phyloP scores from a whole-genome alignment of 92 coral and sea anemone species.

The Bergia puertoricense region DNA sequence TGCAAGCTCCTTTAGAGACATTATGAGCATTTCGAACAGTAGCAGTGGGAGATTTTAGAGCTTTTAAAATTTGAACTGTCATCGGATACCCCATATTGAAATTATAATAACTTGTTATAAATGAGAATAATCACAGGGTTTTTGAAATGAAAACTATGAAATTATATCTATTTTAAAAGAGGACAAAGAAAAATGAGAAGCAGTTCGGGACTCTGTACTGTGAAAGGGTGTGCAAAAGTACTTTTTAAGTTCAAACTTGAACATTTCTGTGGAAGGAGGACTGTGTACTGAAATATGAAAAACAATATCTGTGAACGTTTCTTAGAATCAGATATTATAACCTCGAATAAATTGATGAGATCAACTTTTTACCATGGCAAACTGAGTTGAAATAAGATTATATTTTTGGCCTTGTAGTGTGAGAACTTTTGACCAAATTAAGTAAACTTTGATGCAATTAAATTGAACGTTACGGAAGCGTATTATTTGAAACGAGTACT shows the following conservation, averaged over 20 bases:
- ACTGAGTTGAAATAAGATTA: background rate
- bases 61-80: background rate
- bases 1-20: background rate
- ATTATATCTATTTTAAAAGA: too few species aligned
- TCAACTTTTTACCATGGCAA: too few species aligned
- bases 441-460: too few species aligned
- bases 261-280: background rate
- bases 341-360: background rate
- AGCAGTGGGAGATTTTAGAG: background rate
- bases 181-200: too few species aligned
- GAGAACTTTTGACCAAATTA: too few species aligned
- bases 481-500: too few species aligned
- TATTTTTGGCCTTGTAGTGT: background rate
- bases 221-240: background rate
- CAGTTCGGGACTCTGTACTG: background rate
- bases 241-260: too few species aligned
- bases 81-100: background rate
- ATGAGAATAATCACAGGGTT: background rate
- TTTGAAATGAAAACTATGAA: background rate
- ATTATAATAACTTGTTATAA: too few species aligned
- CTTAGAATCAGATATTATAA: background rate
- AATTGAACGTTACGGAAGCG: too few species aligned
- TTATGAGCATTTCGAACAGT: background rate
- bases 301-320: background rate
- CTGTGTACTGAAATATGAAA: background rate